Conservation (phyloP, 2,888 invertebrate genomes). For the Molorchus minor region DNA sequence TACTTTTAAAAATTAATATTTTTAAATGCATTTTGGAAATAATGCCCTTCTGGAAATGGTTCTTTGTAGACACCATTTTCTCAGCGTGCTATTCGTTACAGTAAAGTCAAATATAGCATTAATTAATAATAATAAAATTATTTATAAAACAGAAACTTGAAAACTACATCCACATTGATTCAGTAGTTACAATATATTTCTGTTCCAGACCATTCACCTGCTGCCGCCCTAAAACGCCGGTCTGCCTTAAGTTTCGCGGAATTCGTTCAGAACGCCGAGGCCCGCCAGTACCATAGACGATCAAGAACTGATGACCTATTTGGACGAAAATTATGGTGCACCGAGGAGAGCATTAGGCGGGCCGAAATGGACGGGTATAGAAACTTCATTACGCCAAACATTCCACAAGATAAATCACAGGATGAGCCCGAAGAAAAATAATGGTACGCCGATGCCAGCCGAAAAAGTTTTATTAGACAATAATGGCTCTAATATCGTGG, state of each 20-base stretch:
- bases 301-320: conserved; percentile 54
- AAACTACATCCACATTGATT: neutral
- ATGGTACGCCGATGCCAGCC: conserved; percentile 33
- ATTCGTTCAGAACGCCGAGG: conserved; percentile 20
- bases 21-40: too few relatives aligned
- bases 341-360: conserved; percentile 51
- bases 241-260: conserved; percentile 17
- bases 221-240: neutral
- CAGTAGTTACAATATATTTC: conserved; percentile 1
- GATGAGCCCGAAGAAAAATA: conserved; percentile 29
- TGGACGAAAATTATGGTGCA: conserved; percentile 50
- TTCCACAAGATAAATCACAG: conserved; percentile 32
- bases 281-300: conserved; percentile 44
- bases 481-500: conserved; percentile 41
- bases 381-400: conserved; percentile 48
- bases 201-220: conserved; percentile 9
- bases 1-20: too few relatives aligned
- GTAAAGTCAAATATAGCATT: too few relatives aligned
- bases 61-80: too few relatives aligned
- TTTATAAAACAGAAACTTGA: neutral
- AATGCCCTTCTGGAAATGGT: too few relatives aligned
- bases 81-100: too few relatives aligned
- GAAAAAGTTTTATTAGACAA: conserved; percentile 42
- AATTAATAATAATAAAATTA: too few relatives aligned
- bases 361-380: conserved; percentile 55